phyloP scores from a whole-genome alignment of 2,888 invertebrate species.

The Rhyacophila evoluta region DNA sequence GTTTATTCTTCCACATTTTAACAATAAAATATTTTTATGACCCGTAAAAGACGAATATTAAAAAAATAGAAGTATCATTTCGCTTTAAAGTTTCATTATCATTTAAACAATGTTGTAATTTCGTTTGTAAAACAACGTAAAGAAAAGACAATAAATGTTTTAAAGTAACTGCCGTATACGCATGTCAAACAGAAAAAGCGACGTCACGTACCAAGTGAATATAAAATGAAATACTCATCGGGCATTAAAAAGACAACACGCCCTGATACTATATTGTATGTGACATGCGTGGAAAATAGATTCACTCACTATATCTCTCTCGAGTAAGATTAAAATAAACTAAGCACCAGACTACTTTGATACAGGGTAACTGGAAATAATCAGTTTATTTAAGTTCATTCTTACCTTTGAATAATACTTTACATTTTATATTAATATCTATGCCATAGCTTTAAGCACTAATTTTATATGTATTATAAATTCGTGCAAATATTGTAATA shows the following conservation, averaged over 20 bases:
- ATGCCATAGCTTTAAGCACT: too few species aligned
- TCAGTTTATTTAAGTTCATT: too few species aligned
- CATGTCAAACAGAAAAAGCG: constrained; percentile 31
- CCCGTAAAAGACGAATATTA: not conserved
- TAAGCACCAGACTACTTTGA: not conserved
- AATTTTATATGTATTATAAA: too few species aligned
- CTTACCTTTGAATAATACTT: too few species aligned
- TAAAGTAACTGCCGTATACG: constrained; percentile 5
- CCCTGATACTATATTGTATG: constrained; percentile 19
- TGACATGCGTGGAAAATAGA: constrained; percentile 40
- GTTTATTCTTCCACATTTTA: too few species aligned
- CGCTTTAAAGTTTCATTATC: not conserved
- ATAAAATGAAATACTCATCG: constrained; percentile 29
- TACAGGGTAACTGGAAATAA: not conserved
- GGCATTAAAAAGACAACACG: not conserved
- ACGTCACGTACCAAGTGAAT: not conserved
- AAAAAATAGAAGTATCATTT: not conserved
- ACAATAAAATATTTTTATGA: not conserved
- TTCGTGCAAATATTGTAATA: too few species aligned
- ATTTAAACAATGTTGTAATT: not conserved
- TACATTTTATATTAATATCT: too few species aligned
- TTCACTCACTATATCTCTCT: constrained; percentile 5
- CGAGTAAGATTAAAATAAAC: not conserved
- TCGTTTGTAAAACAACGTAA: constrained; percentile 8
- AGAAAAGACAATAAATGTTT: not conserved